A percentile compares a stretch with the other conserved stretches of the same genome.
These are phyloP conservation scores for Drosophila ficusphila DNA, from an alignment of 1,140 invertebrate species.

Conservation along the genomic window DNA sequence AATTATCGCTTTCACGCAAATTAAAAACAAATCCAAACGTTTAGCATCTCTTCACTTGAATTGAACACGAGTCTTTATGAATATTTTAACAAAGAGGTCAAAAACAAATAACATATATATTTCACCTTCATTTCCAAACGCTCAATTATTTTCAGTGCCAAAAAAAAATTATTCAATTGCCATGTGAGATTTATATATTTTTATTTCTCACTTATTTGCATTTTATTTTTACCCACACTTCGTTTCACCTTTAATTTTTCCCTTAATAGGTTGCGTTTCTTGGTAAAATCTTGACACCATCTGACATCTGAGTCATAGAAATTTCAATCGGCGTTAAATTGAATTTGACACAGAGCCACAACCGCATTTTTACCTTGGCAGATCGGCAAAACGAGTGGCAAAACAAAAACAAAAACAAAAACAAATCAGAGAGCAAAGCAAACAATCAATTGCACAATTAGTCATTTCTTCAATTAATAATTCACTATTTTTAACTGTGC, in stretches of 20 bases:
- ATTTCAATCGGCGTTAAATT: slow-evolving; percentile 49
- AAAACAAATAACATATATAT: background rate
- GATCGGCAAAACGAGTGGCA: slow-evolving; percentile 26
- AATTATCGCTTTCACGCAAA: background rate
- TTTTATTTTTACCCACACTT: background rate
- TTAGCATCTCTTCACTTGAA: background rate
- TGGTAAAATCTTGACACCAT: slow-evolving; percentile 9
- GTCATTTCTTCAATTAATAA: slow-evolving; percentile 77
- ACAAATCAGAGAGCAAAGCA: slow-evolving; percentile 24
- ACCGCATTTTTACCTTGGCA: slow-evolving; percentile 44
- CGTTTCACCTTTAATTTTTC: slow-evolving; percentile 4
- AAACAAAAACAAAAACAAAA: slow-evolving; percentile 10
- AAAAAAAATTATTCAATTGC: background rate
- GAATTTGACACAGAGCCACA: slow-evolving; percentile 46
- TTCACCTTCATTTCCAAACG: background rate
- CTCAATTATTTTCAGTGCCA: background rate
- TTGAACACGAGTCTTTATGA: background rate
- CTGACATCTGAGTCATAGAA: slow-evolving; percentile 53
- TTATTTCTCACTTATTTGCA: background rate
- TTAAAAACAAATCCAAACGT: background rate
- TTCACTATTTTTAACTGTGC: slow-evolving; percentile 76
- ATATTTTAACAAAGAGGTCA: background rate
- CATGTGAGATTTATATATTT: background rate
- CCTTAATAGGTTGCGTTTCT: slow-evolving; percentile 22
- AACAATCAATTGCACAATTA: slow-evolving; percentile 73